Conservation (phyloP, 2,797 vertebrate genomes). For the Simalia tracyae region DNA sequence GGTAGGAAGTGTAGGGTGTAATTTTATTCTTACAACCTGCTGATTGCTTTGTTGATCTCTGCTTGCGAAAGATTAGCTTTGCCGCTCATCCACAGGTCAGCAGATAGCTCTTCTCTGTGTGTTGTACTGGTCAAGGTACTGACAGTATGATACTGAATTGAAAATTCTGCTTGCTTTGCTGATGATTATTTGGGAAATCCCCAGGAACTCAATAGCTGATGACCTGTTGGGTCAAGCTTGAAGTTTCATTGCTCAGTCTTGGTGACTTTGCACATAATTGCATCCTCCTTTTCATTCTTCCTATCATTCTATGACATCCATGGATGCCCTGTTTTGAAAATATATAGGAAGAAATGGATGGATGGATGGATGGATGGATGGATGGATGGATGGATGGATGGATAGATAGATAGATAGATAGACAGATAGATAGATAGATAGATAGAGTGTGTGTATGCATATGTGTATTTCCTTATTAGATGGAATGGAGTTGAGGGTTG, state of each 20-base stretch:
- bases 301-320: conserved; percentile 47
- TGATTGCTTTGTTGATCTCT: conserved; percentile 61
- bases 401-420: background rate
- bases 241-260: background rate
- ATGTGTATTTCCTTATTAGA: background rate
- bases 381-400: background rate
- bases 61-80: conserved; percentile 58
- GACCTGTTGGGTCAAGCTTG: conserved; percentile 21
- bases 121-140: conserved; percentile 43
- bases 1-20: conserved; percentile 37
- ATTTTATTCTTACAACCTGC: conserved; percentile 49
- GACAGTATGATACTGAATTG: conserved; percentile 56
- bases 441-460: background rate
- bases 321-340: conserved; percentile 25
- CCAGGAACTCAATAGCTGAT: conserved; percentile 29
- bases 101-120: conserved; percentile 47
- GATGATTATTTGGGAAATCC: conserved; percentile 29
- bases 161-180: conserved; percentile 57
- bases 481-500: background rate
- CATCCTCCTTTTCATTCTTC: conserved; percentile 36
- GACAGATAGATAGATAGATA: too few relatives aligned
- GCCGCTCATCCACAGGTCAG: conserved; percentile 49
- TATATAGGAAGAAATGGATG: background rate
- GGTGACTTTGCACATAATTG: background rate
- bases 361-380: too few relatives aligned